These are phyloP conservation scores for Poecilobothrus nobilitatus DNA, from an alignment of 2,888 invertebrate species.

Conservation along the genomic window DNA sequence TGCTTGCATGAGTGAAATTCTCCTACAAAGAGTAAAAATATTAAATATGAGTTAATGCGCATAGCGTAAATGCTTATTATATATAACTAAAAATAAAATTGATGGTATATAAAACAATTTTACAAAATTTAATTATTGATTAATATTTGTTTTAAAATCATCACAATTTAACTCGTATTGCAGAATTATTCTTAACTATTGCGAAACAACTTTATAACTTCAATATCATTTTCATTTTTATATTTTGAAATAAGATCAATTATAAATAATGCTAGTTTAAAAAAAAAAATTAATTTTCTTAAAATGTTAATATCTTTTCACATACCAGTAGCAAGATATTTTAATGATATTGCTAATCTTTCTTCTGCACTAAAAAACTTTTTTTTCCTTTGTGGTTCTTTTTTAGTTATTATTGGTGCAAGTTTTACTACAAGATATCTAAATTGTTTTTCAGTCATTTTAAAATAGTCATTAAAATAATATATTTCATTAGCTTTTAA, in stretches of 20 bases:
- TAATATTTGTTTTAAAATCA: no score
- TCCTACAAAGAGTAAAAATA: constrained; percentile 26
- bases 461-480: constrained; percentile 39
- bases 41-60: neutral
- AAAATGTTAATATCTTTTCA: neutral
- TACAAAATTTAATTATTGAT: no score
- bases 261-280: no score
- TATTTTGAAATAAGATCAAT: no score
- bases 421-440: constrained; percentile 38
- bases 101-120: no score
- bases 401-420: constrained; percentile 37
- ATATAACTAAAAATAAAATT: no score
- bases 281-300: no score
- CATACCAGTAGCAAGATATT: constrained; percentile 42
- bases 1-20: constrained; percentile 42
- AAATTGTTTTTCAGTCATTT: constrained; percentile 41
- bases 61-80: no score
- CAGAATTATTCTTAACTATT: no score
- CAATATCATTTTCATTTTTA: no score
- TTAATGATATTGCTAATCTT: constrained; percentile 39
- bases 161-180: no score
- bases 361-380: constrained; percentile 41
- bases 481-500: constrained; percentile 38
- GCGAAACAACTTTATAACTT: no score
- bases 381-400: constrained; percentile 40